Evolutionary conservation across 2,888 invertebrate species (phyloP).

Genomic region (Embidobia sp.): DNA sequence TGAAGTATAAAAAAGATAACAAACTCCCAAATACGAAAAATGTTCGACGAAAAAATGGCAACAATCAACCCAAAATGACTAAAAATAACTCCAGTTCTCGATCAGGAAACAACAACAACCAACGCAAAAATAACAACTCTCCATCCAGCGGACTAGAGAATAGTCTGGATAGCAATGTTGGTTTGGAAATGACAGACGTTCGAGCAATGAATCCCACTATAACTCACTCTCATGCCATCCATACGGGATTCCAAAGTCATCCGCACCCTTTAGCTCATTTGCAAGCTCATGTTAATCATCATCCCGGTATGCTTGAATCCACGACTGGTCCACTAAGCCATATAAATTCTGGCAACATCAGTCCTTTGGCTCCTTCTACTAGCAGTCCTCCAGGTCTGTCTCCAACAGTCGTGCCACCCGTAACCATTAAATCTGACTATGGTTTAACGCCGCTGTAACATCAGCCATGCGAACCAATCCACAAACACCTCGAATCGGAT

Average conservation of each 20-base stretch:
- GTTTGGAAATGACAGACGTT: constrained; percentile 75
- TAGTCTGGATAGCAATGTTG: constrained; percentile 77
- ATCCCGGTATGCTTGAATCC: constrained; percentile 80
- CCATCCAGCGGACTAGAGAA: constrained; percentile 78
- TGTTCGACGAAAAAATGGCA: constrained; percentile 84
- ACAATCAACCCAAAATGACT: constrained; percentile 77
- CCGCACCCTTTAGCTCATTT: constrained; percentile 82
- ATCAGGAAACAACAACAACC: constrained; percentile 84
- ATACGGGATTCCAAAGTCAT: constrained; percentile 77
- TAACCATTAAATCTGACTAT: constrained; percentile 92
- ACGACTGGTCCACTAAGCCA: constrained; percentile 73
- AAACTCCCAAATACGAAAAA: constrained; percentile 93
- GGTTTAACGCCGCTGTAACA: constrained; percentile 90
- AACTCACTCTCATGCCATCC: constrained; percentile 66
- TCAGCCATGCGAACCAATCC: constrained; percentile 65
- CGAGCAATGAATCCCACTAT: constrained; percentile 73
- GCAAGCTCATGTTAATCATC: constrained; percentile 81
- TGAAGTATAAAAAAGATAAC: constrained; percentile 95
- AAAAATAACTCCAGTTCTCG: constrained; percentile 67
- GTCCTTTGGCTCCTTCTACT: constrained; percentile 78
- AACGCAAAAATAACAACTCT: constrained; percentile 84
- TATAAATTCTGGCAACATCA: constrained; percentile 78
- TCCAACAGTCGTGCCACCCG: constrained; percentile 79
- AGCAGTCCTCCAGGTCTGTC: constrained; percentile 77
- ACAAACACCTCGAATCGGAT: constrained; percentile 56